phyloP scores from a whole-genome alignment of 2,888 invertebrate genomes.

The Allophyes oxyacanthae region DNA sequence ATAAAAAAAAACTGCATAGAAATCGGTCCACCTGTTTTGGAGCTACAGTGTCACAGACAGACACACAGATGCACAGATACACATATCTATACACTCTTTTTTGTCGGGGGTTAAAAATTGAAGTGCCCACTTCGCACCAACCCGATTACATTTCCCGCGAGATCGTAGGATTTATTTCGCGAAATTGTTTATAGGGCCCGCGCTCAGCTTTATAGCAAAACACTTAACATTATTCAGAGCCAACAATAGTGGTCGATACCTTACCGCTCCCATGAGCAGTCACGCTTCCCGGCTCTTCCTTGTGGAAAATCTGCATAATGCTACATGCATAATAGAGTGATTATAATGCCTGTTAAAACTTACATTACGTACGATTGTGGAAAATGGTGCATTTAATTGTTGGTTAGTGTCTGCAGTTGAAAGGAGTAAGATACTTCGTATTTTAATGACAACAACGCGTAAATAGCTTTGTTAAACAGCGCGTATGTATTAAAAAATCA shows the following conservation, averaged over 20 bases:
- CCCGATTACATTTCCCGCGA: conserved; percentile 57
- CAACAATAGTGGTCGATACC: conserved; percentile 68
- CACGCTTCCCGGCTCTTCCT: conserved; percentile 78
- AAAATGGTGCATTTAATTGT: conserved; percentile 36
- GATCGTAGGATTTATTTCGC: conserved; percentile 79
- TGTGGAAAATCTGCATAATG: conserved; percentile 74
- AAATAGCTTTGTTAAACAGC: too few species aligned
- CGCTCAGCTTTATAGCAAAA: conserved; percentile 69
- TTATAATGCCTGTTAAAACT: conserved; percentile 62
- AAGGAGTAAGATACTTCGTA: neutral
- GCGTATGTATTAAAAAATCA: too few species aligned
- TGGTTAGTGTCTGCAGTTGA: conserved; percentile 10
- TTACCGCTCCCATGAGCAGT: conserved; percentile 74
- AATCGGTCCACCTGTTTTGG: too few species aligned
- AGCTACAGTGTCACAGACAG: too few species aligned
- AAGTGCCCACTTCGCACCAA: conserved; percentile 56
- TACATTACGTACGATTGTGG: conserved; percentile 19
- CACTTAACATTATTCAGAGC: conserved; percentile 83
- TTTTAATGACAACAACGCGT: too few species aligned
- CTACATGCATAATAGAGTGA: conserved; percentile 69
- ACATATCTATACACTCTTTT: too few species aligned
- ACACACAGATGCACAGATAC: too few species aligned
- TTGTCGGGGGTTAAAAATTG: too few species aligned
- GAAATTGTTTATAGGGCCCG: conserved; percentile 81
- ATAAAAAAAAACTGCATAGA: too few species aligned